A percentile compares a stretch with the other conserved stretches of the same genome.
Evolutionary conservation across 2,888 invertebrate genomes (phyloP).

Genomic region (Meandrusa payeni): DNA sequence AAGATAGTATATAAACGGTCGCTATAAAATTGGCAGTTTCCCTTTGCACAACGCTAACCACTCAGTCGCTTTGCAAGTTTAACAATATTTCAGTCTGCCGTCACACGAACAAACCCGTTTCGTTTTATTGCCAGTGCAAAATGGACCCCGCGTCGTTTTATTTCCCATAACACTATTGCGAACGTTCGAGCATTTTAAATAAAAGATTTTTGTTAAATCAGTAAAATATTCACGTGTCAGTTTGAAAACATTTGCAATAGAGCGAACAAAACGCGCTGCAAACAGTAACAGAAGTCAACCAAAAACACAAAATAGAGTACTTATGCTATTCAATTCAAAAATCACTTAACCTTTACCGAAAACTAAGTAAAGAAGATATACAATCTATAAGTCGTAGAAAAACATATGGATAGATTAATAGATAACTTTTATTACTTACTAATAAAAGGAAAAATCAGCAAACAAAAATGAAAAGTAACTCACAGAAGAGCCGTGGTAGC

Average conservation of each 20-base stretch:
- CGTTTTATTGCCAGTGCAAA: slow-evolving; percentile 55
- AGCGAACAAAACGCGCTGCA: slow-evolving; percentile 8
- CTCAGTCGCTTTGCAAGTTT: slow-evolving; percentile 65
- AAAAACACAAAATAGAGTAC: neutral
- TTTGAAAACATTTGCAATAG: slow-evolving; percentile 21
- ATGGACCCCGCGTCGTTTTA: slow-evolving; percentile 52
- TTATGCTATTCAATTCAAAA: too few relatives aligned
- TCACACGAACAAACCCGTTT: slow-evolving; percentile 49
- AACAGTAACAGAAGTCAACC: slow-evolving; percentile 10
- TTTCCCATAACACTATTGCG: slow-evolving; percentile 49
- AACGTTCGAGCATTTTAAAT: slow-evolving; percentile 37
- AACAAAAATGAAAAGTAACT: too few relatives aligned
- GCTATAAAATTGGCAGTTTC: slow-evolving; percentile 37
- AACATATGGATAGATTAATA: too few relatives aligned
- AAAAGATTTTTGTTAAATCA: slow-evolving; percentile 28
- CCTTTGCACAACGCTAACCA: slow-evolving; percentile 41
- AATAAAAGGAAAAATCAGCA: too few relatives aligned
- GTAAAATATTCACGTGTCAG: slow-evolving; percentile 26
- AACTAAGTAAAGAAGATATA: too few relatives aligned
- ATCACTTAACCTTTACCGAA: too few relatives aligned
- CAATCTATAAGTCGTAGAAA: too few relatives aligned
- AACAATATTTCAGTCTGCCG: slow-evolving; percentile 66
- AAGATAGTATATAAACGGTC: slow-evolving; percentile 31
- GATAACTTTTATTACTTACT: too few relatives aligned
- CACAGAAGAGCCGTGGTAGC: too few relatives aligned